Percentiles rank a stretch among this genome's conserved stretches.
phyloP scores from a whole-genome alignment of 1,140 invertebrate species.

The Trinorchestia longiramus region DNA sequence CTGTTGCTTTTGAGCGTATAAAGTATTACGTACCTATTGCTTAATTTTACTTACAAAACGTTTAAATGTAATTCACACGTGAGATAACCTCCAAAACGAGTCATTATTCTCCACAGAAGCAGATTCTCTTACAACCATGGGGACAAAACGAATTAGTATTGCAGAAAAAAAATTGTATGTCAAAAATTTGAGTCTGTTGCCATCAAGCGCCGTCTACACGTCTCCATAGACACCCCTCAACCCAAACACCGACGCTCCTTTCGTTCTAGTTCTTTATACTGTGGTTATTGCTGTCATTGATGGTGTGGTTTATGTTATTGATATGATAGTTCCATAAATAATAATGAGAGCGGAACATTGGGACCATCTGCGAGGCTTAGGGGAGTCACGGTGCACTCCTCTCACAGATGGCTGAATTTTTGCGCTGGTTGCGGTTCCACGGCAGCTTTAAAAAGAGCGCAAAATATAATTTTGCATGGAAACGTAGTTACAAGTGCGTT shows the following conservation, averaged over 20 bases:
- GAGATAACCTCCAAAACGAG: background rate
- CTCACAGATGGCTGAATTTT: slow-evolving; percentile 22
- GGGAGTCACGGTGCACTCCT: background rate
- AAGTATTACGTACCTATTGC: background rate
- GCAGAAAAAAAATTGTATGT: background rate
- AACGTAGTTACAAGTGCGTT: background rate
- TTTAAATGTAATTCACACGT: background rate
- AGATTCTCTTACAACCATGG: background rate
- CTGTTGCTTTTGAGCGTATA: background rate
- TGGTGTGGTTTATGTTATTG: slow-evolving; percentile 45
- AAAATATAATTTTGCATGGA: background rate
- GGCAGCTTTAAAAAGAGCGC: background rate
- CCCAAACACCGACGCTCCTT: background rate
- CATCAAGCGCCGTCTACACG: background rate
- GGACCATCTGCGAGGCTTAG: slow-evolving; percentile 13
- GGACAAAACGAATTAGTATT: background rate
- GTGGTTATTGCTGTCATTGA: slow-evolving; percentile 39
- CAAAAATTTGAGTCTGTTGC: background rate
- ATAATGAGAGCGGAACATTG: slow-evolving; percentile 45
- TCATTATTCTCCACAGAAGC: background rate
- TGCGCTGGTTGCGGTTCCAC: background rate
- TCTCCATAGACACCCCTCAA: background rate
- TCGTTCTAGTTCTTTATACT: slow-evolving; percentile 37
- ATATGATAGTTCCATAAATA: slow-evolving; percentile 46
- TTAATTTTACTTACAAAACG: background rate